Base-by-base conservation (phyloP, 2,888 invertebrate genomes). In the Trissolcus japonicus region DNA sequence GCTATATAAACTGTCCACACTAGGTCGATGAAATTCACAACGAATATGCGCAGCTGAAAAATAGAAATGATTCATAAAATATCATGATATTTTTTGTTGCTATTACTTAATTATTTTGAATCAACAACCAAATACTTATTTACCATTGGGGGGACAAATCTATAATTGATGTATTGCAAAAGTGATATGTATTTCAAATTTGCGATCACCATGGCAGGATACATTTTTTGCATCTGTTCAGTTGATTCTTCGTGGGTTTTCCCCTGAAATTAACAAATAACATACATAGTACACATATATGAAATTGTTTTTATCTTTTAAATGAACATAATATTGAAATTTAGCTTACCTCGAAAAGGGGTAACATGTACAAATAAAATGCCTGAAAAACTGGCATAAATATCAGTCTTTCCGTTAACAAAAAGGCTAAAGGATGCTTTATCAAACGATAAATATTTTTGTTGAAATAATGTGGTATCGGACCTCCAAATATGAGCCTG, bases 111-210 rank as follows among this genome's bases (percentile, higher is more conserved):
- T 51, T 55, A 25, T 56, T n/a, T 51, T 61, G 54, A 54, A 57
- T 56, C 51, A 59, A 48, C 51, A 65, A 69, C 25, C 21, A 56
- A 51, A 67, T 53, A 11, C 19, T 43, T 63, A 89, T 90, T 92
- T 90, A 95, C 95, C 93, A 95, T 92, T 69, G 95, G 94, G 17
- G 95, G 95, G 4, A 95, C 93, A 82, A 94, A 93, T 78, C 92
- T 92, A 79, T 95, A 90, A 86, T 95, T 95, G 17, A 95, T 89
- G 73, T 94, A 91, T 82, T 95, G 95, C 83, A 95, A 91, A 7
- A 95, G 78, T 0, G 95, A 94, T 50, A 95, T 88, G 90, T 94
- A 95, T 85, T 93, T 94, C 93, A 94, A 94, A 87, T 95, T 95
- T 1, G 94, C 93, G 78, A 91, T 90, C 35, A 96, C 87, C 17